These are phyloP conservation scores for Kuschelorhynchus macadamiae DNA, from an alignment of 2,888 invertebrate species.

Conservation along the genomic window DNA sequence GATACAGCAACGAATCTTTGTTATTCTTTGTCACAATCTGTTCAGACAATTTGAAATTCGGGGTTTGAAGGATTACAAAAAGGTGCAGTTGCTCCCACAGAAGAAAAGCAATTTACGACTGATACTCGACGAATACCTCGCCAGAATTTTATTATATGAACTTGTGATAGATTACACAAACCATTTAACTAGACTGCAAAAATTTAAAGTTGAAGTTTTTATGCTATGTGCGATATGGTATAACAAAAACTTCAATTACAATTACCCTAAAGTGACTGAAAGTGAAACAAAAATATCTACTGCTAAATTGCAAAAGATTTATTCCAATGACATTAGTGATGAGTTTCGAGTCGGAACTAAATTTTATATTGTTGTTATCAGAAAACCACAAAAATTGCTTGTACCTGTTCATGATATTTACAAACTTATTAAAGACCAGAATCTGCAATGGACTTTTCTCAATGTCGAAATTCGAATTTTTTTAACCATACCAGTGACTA, in stretches of 20 bases:
- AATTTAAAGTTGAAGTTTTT: not conserved
- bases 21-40: too few species aligned
- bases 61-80: too few species aligned
- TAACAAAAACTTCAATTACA: not conserved
- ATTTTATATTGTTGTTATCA: not conserved
- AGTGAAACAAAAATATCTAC: constrained; percentile 6
- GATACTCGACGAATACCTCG: too few species aligned
- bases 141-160: not conserved
- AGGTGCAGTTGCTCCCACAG: too few species aligned
- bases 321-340: constrained; percentile 2
- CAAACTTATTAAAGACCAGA: not conserved
- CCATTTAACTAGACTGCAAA: not conserved
- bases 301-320: not conserved
- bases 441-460: not conserved
- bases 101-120: too few species aligned
- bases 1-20: too few species aligned
- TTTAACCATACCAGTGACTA: not conserved
- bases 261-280: not conserved
- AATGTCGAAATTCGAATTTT: not conserved
- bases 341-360: not conserved
- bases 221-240: not conserved
- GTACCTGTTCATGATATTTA: not conserved
- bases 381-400: not conserved
- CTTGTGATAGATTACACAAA: not conserved
- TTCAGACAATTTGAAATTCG: too few species aligned